Evolutionary conservation across 35 echinoderm and acorn worm genomes (phyloP), one percentile per base, ranked within the genome.

Genomic region (Diadema setosum): DNA sequence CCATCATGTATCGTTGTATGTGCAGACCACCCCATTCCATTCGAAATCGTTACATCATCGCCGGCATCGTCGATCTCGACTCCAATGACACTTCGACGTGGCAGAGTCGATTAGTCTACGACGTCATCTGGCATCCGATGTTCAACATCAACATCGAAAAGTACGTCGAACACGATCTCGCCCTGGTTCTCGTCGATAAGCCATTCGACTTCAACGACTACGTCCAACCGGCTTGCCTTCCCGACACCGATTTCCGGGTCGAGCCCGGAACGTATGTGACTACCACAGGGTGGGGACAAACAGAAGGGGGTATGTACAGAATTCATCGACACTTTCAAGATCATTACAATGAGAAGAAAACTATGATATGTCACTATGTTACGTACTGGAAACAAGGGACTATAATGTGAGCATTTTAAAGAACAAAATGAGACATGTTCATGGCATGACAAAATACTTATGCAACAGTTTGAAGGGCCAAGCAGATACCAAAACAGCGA

Each of bases 121-220:
- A 78, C 73, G 21, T 44, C 73, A 41, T 78, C 29, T 78, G 40
- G 15, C 39, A 78, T 41, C 73, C 73, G 34, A n/a, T 41, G 14
- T 78, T n/a, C 73, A 18, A 0, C 39, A 41, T 42, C 18, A 20
- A n/a, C 0, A n/a, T n/a, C n/a, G 70, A 24, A 24, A n/a, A 20
- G 21, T 78, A 41, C 37, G 37, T 42, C 37, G 8, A 0, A 1
- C 2, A 41, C 12, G 83, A 85, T 35, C 35, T 39, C 3, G 57
- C 35, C 6, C 83, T 85, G 7, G 4, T 85, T 21, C 52, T 15
- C 27, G 8, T 85, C 30, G 83, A 58, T 4, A 24, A 32, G 42
- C 83, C 83, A 1, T n/a, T 85, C 8, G 50, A 64, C 15, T 85
- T 64, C 59, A 65, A 85, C n/a, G 83, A 85, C 35, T 65, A 85